Evolutionary conservation across 2,797 vertebrate species (phyloP), one percentile per base, ranked within the genome.

Genomic region (Microtus californicus): DNA sequence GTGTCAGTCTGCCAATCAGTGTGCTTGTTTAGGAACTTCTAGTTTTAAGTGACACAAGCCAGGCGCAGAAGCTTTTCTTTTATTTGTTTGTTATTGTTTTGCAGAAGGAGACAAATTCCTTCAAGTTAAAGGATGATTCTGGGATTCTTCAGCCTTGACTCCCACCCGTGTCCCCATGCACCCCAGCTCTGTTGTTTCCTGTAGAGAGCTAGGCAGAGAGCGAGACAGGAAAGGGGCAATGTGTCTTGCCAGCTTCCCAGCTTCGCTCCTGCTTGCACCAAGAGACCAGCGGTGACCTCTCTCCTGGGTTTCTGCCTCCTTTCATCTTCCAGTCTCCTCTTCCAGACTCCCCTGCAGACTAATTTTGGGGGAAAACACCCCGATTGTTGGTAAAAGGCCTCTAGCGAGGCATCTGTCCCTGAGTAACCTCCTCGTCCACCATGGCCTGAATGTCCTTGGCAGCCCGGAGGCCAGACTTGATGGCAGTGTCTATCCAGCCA

Each of bases 401-500:
- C 65, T 90, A 34, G 31, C 45, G 74, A 87, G 81, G 56, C 10
- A 0, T 15, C 19, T 92, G 17, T 51, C 1, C 51, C 37, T 3
- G 29, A 0, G 9, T 10, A 74, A 71, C 87, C 59, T 95, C 91
- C 45, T 92, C 1, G 15, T 92, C 83, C 51, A 92, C 74, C 0
- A n/a, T 51, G 14, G 23, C 59, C 80, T 98, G 95, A 79, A 98
- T 97, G 76, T 96, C 96, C 76, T 54, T 89, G 7, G 98, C 97
- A 0, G 97, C 98, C 61, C 45, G 93, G 82, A 98, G 0, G 0
- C 98, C 98, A 0, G 98, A 96, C 63, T 97, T 98, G 48, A 98
- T 83, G 87, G 98, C 5, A 0, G 96, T 93, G 19, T 99, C 98
- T 0, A 98, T 95, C 98, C 98, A 99, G 74, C 77, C 97, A 0